phyloP scores from a whole-genome alignment of 1,140 invertebrate species.

The Drosophila yakuba region DNA sequence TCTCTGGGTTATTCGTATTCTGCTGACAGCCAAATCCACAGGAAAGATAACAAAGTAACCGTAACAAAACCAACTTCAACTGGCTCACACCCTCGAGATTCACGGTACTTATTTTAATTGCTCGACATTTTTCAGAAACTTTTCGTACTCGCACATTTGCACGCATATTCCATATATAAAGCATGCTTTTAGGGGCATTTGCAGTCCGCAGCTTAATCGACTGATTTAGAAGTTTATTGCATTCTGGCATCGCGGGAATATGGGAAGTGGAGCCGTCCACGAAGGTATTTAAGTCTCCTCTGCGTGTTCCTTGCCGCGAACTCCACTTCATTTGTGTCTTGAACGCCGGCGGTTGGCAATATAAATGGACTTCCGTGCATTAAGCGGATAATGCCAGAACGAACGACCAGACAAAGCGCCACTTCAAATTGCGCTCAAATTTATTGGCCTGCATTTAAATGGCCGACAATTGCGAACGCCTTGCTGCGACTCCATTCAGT shows the following conservation, averaged over 20 bases:
- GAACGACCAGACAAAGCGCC: slow-evolving; percentile 53
- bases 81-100: slow-evolving; percentile 26
- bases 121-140: slow-evolving; percentile 75
- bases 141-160: slow-evolving; percentile 23
- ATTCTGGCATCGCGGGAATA: slow-evolving; percentile 67
- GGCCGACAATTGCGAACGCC: slow-evolving; percentile 49
- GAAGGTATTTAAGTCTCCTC: slow-evolving; percentile 72
- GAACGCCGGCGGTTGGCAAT: slow-evolving; percentile 40
- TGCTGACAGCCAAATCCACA: slow-evolving; percentile 66
- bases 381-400: slow-evolving; percentile 63
- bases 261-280: slow-evolving; percentile 52
- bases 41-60: slow-evolving; percentile 44
- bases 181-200: slow-evolving; percentile 63
- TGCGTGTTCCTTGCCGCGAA: slow-evolving; percentile 42
- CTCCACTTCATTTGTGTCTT: slow-evolving; percentile 63
- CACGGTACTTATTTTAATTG: slow-evolving; percentile 78
- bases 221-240: slow-evolving; percentile 82
- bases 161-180: slow-evolving; percentile 1
- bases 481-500: slow-evolving; percentile 45
- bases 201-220: slow-evolving; percentile 75
- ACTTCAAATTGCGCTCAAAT: slow-evolving; percentile 68
- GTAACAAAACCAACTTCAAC: slow-evolving; percentile 27
- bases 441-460: slow-evolving; percentile 73
- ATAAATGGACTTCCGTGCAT: slow-evolving; percentile 79
- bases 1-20: slow-evolving; percentile 15